These are phyloP conservation scores for Hydrocynus forskahlii DNA, from an alignment of 2,797 vertebrate species.

Conservation along the genomic window DNA sequence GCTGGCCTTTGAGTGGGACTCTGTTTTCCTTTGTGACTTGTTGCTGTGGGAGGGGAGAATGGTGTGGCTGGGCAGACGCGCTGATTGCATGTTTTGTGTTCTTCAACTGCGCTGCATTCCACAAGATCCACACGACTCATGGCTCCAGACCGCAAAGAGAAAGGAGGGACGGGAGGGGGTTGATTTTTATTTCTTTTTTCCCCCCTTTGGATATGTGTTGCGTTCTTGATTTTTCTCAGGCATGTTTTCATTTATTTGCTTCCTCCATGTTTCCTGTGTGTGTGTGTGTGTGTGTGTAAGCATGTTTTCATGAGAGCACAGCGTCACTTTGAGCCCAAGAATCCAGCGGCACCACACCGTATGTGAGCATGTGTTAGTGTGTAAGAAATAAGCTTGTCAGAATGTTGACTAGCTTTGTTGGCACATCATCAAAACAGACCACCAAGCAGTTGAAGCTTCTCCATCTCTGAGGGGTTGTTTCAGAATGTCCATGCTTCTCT, in stretches of 20 bases:
- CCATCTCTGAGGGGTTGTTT: constrained; percentile 62
- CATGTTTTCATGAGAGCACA: constrained; percentile 52
- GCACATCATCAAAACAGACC: constrained; percentile 46
- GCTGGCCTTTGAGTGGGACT: constrained; percentile 68
- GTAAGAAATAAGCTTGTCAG: constrained; percentile 2
- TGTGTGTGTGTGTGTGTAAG: constrained; percentile 14
- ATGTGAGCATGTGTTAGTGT: constrained; percentile 21
- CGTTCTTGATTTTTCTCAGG: constrained; percentile 64
- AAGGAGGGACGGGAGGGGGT: constrained; percentile 37
- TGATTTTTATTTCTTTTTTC: constrained; percentile 52
- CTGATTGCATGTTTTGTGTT: constrained; percentile 69
- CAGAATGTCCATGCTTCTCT: constrained; percentile 65
- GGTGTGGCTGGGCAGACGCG: constrained; percentile 57
- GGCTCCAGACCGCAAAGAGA: constrained; percentile 48
- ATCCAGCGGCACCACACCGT: constrained; percentile 54
- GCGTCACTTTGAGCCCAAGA: constrained; percentile 70
- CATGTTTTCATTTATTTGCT: constrained; percentile 67
- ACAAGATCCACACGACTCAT: constrained; percentile 44
- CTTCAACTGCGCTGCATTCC: constrained; percentile 62
- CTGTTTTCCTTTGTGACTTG: constrained; percentile 67
- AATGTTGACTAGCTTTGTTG: constrained; percentile 39
- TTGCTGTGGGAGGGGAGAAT: constrained; percentile 64
- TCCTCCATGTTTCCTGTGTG: constrained; percentile 62
- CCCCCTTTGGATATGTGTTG: constrained; percentile 65
- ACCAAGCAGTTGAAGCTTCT: constrained; percentile 53